Evolutionary conservation across 2,113 vertebrate genomes (phyloP), one percentile per base, ranked within the genome.

Genomic region (Sapajus apella): DNA sequence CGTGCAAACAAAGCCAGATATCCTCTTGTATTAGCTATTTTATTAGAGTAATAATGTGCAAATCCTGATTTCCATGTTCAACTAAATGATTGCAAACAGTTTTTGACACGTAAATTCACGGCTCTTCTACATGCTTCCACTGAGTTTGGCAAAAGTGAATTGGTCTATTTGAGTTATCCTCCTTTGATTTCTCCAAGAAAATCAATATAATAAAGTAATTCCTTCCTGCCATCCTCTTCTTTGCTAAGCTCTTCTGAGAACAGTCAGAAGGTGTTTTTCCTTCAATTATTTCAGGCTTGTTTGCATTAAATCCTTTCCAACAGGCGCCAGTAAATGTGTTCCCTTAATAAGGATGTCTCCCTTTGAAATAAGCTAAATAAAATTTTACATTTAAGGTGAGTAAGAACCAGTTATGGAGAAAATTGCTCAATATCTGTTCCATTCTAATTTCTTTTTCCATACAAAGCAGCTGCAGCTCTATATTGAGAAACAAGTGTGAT

Each of bases 151-250:
- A 98, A 98, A 98, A 99, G 93, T 92, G 98, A 99, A 99, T 99
- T 99, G 98, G 98, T 98, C 98, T 98, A 98, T 99, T 99, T 99
- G 99, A 99, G 99, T 99, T 99, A 99, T 99, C 99, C 98, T 99
- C 97, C 97, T 99, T 99, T 99, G 99, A 98, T 98, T 98, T 99
- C 98, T 98, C 98, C 98, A 98, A 98, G 98, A 99, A 99, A 99
- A 99, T 99, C 99, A 99, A 99, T 99, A 99, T 98, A 99, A 99
- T 99, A 99, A 99, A 99, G 99, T 99, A 99, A 99, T 99, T 99
- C 99, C 99, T 99, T 98, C 97, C 98, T 99, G 98, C 99, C 98
- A 98, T 99, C 98, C 97, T 98, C 96, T 98, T 99, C 98, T 99
- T 99, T 99, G 99, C 99, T 98, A 98, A 99, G 98, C 98, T 98